These are phyloP conservation scores for Oscheius sp. DNA, from an alignment of 2,888 invertebrate genomes.

Conservation along the genomic window DNA sequence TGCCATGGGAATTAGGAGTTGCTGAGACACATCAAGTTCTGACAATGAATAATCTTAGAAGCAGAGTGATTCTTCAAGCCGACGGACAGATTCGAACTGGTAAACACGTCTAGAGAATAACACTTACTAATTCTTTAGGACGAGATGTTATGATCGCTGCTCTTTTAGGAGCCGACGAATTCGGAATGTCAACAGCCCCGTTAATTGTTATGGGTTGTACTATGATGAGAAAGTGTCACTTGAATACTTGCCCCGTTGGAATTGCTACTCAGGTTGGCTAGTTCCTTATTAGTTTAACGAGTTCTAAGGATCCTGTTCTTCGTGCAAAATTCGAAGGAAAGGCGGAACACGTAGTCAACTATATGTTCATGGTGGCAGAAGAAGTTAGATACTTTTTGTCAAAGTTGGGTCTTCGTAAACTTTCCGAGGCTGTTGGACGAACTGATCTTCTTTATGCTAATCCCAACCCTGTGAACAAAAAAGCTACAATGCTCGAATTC, in stretches of 20 bases:
- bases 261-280: conserved; percentile 98
- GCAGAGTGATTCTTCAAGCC: conserved; percentile 92
- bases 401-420: conserved; percentile 82
- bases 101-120: conserved; percentile 52
- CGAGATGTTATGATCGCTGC: conserved; percentile 96
- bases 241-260: conserved; percentile 98
- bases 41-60: conserved; percentile 75
- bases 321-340: conserved; percentile 95
- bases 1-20: conserved; percentile 97
- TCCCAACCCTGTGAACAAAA: conserved; percentile 79
- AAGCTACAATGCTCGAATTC: conserved; percentile 86
- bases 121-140: conserved; percentile 72
- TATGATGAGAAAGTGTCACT: conserved; percentile 99
- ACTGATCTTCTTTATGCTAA: conserved; percentile 86
- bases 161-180: conserved; percentile 94
- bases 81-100: conserved; percentile 93
- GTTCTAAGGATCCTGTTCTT: conserved; percentile 91
- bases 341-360: conserved; percentile 96
- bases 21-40: conserved; percentile 94
- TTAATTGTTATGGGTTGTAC: conserved; percentile 97
- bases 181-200: conserved; percentile 97
- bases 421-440: conserved; percentile 51
- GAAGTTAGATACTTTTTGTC: conserved; percentile 92
- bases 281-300: too few relatives aligned
- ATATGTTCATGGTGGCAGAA: conserved; percentile 95